Evolutionary conservation across 2,113 vertebrate species (phyloP).

Genomic region (Piprites chloris): DNA sequence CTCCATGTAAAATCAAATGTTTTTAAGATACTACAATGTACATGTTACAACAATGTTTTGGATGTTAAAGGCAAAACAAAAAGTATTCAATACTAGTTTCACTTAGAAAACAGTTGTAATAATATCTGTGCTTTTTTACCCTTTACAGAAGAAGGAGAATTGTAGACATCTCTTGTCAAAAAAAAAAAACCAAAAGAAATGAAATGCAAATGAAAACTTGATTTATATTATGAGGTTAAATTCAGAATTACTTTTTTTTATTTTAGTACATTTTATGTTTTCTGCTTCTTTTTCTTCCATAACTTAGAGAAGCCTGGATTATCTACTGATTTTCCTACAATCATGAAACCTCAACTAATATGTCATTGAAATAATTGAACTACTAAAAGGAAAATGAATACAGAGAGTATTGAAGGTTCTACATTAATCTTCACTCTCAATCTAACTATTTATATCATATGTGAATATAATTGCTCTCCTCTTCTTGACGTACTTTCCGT

Average conservation of each 20-base stretch:
- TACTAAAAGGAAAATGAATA: neutral
- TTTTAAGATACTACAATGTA: neutral
- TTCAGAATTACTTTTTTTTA: neutral
- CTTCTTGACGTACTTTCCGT: neutral
- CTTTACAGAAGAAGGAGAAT: neutral
- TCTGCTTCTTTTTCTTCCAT: neutral
- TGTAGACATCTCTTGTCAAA: neutral
- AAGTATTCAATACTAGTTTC: neutral
- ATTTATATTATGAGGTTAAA: neutral
- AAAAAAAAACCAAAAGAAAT: accelerated
- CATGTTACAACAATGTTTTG: neutral
- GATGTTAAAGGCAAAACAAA: neutral
- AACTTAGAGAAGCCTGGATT: neutral
- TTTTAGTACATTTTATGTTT: neutral
- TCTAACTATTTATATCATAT: neutral
- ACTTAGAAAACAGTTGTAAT: neutral
- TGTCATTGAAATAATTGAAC: neutral
- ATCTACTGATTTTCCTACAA: neutral
- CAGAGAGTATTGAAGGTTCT: neutral
- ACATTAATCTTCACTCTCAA: neutral
- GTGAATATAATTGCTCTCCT: neutral
- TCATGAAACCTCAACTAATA: neutral
- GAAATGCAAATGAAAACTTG: accelerated
- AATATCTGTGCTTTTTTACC: neutral
- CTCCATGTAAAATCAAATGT: neutral